phyloP scores from a whole-genome alignment of 64 coral and sea anemone genomes.

The Pocillopora verrucosa region DNA sequence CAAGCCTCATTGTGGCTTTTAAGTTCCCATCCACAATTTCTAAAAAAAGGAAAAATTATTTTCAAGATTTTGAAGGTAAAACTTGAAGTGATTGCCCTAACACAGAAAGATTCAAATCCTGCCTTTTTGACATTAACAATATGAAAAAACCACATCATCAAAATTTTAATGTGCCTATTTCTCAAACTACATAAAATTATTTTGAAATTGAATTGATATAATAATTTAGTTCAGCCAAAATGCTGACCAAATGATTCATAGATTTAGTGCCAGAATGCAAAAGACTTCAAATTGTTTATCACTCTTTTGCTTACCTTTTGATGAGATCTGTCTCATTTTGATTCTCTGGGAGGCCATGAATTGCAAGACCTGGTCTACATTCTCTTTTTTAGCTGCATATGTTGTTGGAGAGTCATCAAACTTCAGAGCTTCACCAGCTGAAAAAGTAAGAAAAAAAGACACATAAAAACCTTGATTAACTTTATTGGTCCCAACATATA shows the following conservation, averaged over 20 bases:
- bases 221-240: too few species aligned
- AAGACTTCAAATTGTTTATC: too few species aligned
- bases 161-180: too few species aligned
- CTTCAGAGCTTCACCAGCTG: conserved; percentile 91
- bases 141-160: too few species aligned
- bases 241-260: too few species aligned
- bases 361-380: conserved; percentile 92
- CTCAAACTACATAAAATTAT: too few species aligned
- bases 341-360: conserved; percentile 93
- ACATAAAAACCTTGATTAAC: neutral
- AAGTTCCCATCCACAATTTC: conserved; percentile 93
- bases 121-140: too few species aligned
- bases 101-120: too few species aligned
- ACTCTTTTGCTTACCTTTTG: conserved; percentile 59
- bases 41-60: conserved; percentile 37
- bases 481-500: neutral
- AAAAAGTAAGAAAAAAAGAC: neutral
- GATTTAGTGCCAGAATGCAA: too few species aligned
- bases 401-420: conserved; percentile 75
- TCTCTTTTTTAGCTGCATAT: conserved; percentile 78
- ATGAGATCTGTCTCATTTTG: conserved; percentile 85
- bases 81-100: neutral
- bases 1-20: conserved; percentile 95
- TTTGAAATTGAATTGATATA: too few species aligned
- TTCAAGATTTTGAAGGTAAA: neutral